phyloP scores from a whole-genome alignment of 2,797 vertebrate species.

The Hippopotamyrus pictus region DNA sequence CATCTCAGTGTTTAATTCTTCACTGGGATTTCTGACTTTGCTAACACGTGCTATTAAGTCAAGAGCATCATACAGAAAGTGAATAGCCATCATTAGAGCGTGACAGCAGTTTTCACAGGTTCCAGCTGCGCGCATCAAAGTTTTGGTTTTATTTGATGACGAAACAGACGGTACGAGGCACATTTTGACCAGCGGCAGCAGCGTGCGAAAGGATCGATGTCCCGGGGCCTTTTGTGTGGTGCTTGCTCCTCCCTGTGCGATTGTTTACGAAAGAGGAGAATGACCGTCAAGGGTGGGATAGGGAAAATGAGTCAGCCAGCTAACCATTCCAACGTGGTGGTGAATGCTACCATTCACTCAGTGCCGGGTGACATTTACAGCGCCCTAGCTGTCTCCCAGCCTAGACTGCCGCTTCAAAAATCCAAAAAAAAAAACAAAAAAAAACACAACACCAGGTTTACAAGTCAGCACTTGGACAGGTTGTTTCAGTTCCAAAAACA shows the following conservation, averaged over 20 bases:
- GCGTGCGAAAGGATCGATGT: neutral
- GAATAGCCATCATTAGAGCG: neutral
- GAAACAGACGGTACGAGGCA: neutral
- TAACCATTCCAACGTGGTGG: neutral
- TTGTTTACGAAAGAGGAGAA: constrained; percentile 1
- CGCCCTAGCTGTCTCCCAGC: neutral
- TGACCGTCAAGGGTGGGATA: neutral
- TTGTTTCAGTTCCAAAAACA: constrained; percentile 7
- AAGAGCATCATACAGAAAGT: constrained; percentile 1
- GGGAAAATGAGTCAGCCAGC: neutral
- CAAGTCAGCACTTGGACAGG: neutral
- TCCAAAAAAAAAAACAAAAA: neutral
- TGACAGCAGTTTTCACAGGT: neutral
- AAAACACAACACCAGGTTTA: neutral
- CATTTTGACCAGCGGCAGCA: neutral
- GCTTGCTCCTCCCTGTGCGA: neutral
- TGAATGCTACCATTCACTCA: neutral
- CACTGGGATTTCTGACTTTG: constrained; percentile 51
- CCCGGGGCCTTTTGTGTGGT: neutral
- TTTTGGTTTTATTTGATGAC: neutral
- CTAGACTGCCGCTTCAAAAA: neutral
- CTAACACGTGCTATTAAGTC: constrained; percentile 43
- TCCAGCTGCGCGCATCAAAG: neutral
- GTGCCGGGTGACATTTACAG: neutral
- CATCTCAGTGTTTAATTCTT: constrained; percentile 39